Evolutionary conservation across 1,140 invertebrate genomes (phyloP).

Genomic region (Aleiodes sp.): DNA sequence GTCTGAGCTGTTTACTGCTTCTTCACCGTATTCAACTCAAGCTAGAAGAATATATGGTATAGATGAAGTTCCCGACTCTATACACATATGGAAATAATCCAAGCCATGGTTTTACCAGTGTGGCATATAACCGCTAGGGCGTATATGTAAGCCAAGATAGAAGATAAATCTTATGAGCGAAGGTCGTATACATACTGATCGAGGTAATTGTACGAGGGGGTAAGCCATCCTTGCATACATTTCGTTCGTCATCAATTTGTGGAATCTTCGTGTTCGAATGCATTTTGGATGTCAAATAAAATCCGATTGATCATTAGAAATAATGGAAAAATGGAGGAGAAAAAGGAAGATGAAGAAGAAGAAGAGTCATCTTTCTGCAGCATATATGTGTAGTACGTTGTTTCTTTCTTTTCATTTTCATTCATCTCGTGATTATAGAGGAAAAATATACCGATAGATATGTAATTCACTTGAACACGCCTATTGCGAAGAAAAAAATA

Average conservation of each 20-base stretch:
- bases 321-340: not conserved
- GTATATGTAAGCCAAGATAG: not conserved
- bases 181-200: slow-evolving; percentile 20
- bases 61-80: not conserved
- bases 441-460: not conserved
- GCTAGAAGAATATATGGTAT: not conserved
- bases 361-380: too few species aligned
- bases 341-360: not conserved
- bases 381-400: too few species aligned
- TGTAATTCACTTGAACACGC: slow-evolving; percentile 4
- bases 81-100: not conserved
- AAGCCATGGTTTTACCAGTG: not conserved
- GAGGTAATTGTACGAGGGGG: slow-evolving; percentile 21
- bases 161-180: slow-evolving; percentile 17
- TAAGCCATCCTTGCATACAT: slow-evolving; percentile 4
- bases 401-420: too few species aligned
- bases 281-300: not conserved
- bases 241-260: slow-evolving; percentile 6
- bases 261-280: slow-evolving; percentile 2
- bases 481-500: not conserved
- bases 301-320: not conserved
- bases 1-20: not conserved
- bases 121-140: not conserved
- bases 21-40: not conserved
- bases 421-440: not conserved